Evolutionary conservation across 1,140 invertebrate species (phyloP).

Genomic region (Ectropis grisescens): DNA sequence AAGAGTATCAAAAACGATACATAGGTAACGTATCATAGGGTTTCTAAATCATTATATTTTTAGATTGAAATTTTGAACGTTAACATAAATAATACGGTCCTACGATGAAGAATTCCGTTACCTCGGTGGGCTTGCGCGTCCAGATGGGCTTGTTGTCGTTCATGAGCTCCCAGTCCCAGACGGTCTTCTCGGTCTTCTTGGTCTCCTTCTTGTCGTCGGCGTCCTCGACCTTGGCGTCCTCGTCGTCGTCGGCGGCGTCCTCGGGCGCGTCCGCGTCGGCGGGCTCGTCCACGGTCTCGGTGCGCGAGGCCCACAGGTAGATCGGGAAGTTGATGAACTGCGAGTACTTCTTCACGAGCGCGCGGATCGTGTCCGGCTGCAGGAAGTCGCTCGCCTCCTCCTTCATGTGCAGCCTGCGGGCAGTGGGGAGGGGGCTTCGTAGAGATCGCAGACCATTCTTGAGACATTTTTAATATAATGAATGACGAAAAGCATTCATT

Average conservation of each 20-base stretch:
- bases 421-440: too few species aligned
- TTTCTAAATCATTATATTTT: too few species aligned
- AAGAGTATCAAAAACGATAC: too few species aligned
- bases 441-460: neutral
- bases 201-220: conserved; percentile 88
- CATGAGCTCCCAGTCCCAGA: conserved; percentile 98
- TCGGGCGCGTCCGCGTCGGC: conserved; percentile 72
- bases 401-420: conserved; percentile 88
- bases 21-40: too few species aligned
- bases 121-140: conserved; percentile 92
- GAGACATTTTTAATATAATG: too few species aligned
- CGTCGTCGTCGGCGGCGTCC: conserved; percentile 61
- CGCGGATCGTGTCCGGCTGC: conserved; percentile 91
- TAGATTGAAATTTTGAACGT: too few species aligned
- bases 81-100: too few species aligned
- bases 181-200: conserved; percentile 95
- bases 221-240: conserved; percentile 76
- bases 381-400: conserved; percentile 97
- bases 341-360: conserved; percentile 96
- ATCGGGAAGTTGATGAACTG: conserved; percentile 99
- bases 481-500: too few species aligned
- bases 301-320: conserved; percentile 95
- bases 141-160: conserved; percentile 98
- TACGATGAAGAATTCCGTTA: too few species aligned
- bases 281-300: conserved; percentile 88